Evolutionary conservation across 2,113 vertebrate genomes (phyloP).

Genomic region (Chaenogobius annularis): DNA sequence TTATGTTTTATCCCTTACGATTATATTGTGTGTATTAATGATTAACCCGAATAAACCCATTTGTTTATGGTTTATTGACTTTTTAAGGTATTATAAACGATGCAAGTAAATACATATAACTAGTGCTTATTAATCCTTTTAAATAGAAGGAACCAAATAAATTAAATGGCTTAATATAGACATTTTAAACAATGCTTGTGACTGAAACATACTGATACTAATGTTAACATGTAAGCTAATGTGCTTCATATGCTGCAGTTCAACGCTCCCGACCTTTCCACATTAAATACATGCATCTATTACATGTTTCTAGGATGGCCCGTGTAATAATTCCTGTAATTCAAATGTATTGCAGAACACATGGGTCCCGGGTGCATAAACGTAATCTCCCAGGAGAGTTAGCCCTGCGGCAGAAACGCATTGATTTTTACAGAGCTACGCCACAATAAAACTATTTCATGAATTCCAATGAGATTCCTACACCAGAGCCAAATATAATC

Average conservation of each 20-base stretch:
- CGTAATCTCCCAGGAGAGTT: constrained; percentile 63
- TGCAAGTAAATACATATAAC: too few relatives aligned
- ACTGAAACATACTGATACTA: background rate
- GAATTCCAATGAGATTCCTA: constrained; percentile 75
- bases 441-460: constrained; percentile 70
- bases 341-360: constrained; percentile 64
- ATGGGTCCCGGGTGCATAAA: constrained; percentile 67
- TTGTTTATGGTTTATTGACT: too few relatives aligned
- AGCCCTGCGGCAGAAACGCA: constrained; percentile 61
- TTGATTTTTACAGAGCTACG: constrained; percentile 61
- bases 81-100: too few relatives aligned
- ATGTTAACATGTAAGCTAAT: background rate
- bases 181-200: too few relatives aligned
- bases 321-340: constrained; percentile 56
- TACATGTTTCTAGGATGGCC: constrained; percentile 44
- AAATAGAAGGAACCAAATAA: too few relatives aligned
- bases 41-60: too few relatives aligned
- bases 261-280: constrained; percentile 9
- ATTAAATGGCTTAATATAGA: too few relatives aligned
- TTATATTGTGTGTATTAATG: too few relatives aligned
- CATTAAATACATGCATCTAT: constrained; percentile 22
- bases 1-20: too few relatives aligned
- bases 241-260: background rate
- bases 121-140: too few relatives aligned
- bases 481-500: constrained; percentile 62